phyloP scores from a whole-genome alignment of 2,113 vertebrate species.

The Etheostoma spectabile region DNA sequence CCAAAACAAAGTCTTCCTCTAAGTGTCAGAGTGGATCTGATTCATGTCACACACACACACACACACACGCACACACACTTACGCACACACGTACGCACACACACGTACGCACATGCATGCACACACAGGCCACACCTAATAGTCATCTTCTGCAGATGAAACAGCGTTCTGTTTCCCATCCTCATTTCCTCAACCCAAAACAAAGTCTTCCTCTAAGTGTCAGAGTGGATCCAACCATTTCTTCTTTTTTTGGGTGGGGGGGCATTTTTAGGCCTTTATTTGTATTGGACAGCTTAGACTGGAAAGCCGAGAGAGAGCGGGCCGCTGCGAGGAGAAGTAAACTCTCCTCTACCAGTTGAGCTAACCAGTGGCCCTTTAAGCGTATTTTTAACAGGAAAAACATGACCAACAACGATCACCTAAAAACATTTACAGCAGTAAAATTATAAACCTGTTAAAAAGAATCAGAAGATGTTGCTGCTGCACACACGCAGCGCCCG shows the following conservation, averaged over 20 bases:
- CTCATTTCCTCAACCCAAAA: slow-evolving; percentile 41
- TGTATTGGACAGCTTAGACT: no score
- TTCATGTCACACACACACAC: slow-evolving; percentile 32
- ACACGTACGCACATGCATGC: background rate
- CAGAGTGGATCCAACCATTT: slow-evolving; percentile 17
- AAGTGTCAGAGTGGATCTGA: slow-evolving; percentile 32
- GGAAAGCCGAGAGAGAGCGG: no score
- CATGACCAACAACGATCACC: background rate
- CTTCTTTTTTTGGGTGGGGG: no score
- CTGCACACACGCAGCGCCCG: background rate
- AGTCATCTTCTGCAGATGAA: slow-evolving; percentile 3
- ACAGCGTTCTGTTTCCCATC: slow-evolving; percentile 13
- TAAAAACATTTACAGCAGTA: no score
- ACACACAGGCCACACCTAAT: slow-evolving; percentile 13
- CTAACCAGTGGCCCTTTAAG: no score
- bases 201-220: slow-evolving; percentile 48
- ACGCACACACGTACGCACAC: background rate
- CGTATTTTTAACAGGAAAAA: background rate
- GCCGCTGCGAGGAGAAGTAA: no score
- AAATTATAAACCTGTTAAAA: no score
- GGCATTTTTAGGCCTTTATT: no score
- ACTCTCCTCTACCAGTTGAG: no score
- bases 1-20: slow-evolving; percentile 50
- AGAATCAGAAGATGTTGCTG: background rate
- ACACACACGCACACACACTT: slow-evolving; percentile 26